Evolutionary conservation across 2,888 invertebrate species (phyloP), one percentile per base, ranked within the genome.

Genomic region (Drosophila meridionalis): DNA sequence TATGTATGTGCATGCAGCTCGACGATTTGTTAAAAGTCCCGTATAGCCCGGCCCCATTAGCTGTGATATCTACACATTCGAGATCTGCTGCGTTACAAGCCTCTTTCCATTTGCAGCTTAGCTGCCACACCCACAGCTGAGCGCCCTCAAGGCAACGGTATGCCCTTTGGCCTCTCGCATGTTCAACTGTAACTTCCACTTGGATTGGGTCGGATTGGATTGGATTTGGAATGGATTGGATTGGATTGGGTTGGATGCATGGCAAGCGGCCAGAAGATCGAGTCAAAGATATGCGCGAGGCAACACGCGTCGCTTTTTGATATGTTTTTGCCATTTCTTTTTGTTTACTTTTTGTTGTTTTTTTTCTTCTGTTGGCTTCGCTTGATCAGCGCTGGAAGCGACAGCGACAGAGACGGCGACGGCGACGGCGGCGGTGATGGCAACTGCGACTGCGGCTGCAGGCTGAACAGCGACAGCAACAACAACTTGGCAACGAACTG

Each of bases 281-380:
- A 90, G 86, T 72, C 73, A 88, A 75, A 83, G 84, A 85, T 85
- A 86, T 59, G 55, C 61, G 30, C 61, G 42, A 62, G 58, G 57
- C 88, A 84, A 83, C 88, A 89, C 90, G 85, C 82, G 88, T 88
- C 80, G 67, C 34, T 57, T 67, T 63, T 61, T 64, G 68, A 48
- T 71, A 59, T 56, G 56, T 59, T 71, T 66, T 60, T 55, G 70
- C 34, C 20, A 32, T 47, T 48, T 47, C 11, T 48, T 42, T 64
- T 42, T 28, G 6, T 38, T 48, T 57, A 26, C 59, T 68, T 45
- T 56, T 53, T 63, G 65, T 43, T 69, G 40, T 50, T 20, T 67
- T 42, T 57, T 50, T 26, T 28, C 12, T 8, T 73, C 53, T 80
- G 52, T 60, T 78, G 55, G 79, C 62, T 78, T 75, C 62, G 73